These are phyloP conservation scores for Hymenochirus boettgeri DNA, from an alignment of 2,113 vertebrate genomes.

Conservation along the genomic window DNA sequence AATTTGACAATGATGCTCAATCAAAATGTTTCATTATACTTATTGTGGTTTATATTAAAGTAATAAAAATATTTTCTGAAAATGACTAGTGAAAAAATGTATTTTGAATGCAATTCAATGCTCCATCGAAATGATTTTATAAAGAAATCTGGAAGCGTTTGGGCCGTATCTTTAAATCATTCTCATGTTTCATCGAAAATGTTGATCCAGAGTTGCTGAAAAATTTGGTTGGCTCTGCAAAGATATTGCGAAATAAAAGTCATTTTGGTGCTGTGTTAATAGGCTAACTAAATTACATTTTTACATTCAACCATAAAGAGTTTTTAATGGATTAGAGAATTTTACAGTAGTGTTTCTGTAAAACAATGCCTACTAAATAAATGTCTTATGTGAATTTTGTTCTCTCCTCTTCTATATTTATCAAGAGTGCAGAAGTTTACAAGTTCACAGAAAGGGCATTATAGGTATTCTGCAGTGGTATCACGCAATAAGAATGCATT, in stretches of 20 bases:
- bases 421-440: slow-evolving; percentile 28
- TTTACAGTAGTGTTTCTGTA: slow-evolving; percentile 1
- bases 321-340: slow-evolving; percentile 25
- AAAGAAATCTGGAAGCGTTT: not conserved
- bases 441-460: slow-evolving; percentile 30
- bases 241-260: slow-evolving; percentile 1
- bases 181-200: slow-evolving; percentile 1
- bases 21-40: slow-evolving; percentile 30
- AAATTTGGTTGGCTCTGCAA: slow-evolving; percentile 8
- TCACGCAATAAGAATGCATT: slow-evolving; percentile 24
- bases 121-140: slow-evolving; percentile 6
- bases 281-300: slow-evolving; percentile 24
- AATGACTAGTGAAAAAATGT: slow-evolving; percentile 14
- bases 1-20: slow-evolving; percentile 24
- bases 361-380: slow-evolving; percentile 36
- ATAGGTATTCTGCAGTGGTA: slow-evolving; percentile 28
- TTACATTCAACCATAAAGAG: slow-evolving; percentile 12
- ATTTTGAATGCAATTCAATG: slow-evolving; percentile 2
- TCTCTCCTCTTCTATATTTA: slow-evolving; percentile 23
- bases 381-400: slow-evolving; percentile 34
- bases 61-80: slow-evolving; percentile 32
- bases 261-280: slow-evolving; percentile 23
- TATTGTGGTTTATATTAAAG: slow-evolving; percentile 17
- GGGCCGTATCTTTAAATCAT: slow-evolving; percentile 3
- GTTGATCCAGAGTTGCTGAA: slow-evolving; percentile 1